Conservation (phyloP, 1,140 invertebrate genomes). For the Ectropis grisescens region DNA sequence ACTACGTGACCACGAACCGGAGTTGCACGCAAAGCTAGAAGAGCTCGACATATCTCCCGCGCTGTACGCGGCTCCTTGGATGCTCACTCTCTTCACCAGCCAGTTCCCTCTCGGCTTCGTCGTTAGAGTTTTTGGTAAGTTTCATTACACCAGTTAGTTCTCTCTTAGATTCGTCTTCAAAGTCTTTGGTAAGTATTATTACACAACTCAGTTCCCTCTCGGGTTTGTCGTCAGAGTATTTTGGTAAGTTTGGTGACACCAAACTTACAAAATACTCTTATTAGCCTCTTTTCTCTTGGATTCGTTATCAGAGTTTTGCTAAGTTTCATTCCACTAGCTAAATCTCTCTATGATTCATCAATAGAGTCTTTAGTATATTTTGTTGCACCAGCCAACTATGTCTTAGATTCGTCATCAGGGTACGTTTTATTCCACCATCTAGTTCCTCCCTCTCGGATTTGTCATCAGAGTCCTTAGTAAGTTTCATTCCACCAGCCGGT, state of each 20-base stretch:
- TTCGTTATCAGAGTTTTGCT: no score
- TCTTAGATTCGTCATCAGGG: no score
- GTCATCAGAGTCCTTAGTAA: constrained; percentile 93
- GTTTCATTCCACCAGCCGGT: constrained; percentile 89
- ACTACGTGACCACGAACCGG: constrained; percentile 87
- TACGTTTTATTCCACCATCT: constrained; percentile 97
- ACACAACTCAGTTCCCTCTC: no score
- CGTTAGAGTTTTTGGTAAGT: constrained; percentile 90
- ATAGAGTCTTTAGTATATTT: no score
- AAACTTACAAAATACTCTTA: no score
- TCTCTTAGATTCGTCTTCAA: no score
- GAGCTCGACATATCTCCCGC: constrained; percentile 91
- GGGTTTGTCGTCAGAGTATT: no score
- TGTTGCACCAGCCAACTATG: no score
- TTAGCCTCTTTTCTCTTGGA: no score
- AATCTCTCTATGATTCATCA: neutral
- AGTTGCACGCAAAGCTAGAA: constrained; percentile 91
- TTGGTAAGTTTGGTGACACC: no score
- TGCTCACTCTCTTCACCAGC: constrained; percentile 95
- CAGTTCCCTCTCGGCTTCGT: constrained; percentile 97
- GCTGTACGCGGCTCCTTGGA: constrained; percentile 95
- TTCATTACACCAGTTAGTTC: neutral
- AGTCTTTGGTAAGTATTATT: no score
- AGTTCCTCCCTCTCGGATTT: constrained; percentile 96
- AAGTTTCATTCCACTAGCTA: constrained; percentile 29